These are phyloP conservation scores for Sebastolobus alascanus DNA, from an alignment of 2,797 vertebrate species.

Conservation along the genomic window DNA sequence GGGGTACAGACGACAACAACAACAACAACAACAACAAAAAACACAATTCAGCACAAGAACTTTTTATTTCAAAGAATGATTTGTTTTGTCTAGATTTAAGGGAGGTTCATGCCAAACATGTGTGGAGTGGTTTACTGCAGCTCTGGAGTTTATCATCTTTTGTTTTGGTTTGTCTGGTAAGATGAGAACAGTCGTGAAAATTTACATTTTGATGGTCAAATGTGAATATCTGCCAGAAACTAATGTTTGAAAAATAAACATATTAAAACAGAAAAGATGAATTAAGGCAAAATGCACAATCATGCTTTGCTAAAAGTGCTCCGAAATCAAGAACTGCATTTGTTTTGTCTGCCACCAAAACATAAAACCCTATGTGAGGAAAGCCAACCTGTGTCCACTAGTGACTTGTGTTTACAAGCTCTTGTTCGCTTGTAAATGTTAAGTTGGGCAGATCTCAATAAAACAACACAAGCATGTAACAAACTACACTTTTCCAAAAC, in stretches of 20 bases:
- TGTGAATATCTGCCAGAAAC: background rate
- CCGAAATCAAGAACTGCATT: background rate
- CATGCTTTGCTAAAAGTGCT: background rate
- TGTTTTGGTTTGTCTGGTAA: background rate
- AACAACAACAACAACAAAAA: background rate
- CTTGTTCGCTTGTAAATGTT: constrained; percentile 55
- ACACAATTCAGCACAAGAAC: background rate
- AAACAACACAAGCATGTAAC: constrained; percentile 55
- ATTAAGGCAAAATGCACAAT: background rate
- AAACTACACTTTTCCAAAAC: constrained; percentile 34
- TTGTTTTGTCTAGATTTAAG: background rate
- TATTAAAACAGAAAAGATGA: background rate
- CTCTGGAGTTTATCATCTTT: constrained; percentile 7
- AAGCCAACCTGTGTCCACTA: constrained; percentile 27
- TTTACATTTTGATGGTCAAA: background rate
- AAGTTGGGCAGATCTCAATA: constrained; percentile 61
- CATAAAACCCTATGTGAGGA: constrained; percentile 13
- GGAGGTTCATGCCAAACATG: background rate
- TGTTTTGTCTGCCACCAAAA: constrained; percentile 29
- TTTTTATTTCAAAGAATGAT: background rate
- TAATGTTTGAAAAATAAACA: background rate
- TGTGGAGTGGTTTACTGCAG: background rate
- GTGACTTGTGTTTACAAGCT: constrained; percentile 55
- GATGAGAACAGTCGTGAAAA: background rate
- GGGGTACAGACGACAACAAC: constrained; percentile 55